Base-by-base conservation (phyloP, 2,113 vertebrate species). In the Burhinus bistriatus region DNA sequence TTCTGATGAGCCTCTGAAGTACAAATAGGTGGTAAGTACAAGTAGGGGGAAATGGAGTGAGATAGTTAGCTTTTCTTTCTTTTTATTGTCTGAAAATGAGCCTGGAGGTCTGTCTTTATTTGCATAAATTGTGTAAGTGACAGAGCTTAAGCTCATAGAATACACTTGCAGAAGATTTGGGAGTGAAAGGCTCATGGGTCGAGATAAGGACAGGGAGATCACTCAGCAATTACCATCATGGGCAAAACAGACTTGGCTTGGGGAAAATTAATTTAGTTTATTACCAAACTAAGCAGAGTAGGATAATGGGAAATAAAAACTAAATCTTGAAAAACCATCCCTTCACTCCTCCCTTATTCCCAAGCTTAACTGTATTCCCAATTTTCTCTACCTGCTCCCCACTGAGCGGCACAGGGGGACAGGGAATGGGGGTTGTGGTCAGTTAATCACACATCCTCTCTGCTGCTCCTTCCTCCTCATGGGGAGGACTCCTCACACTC, bases 11-110 rank as follows among this genome's bases (percentile, higher is more conserved):
- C 38, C 55, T 90, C 59, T 57, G 57, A 77, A 85, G 51, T 75
- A 87, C 51, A 83, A 80, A 40, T 59, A 80, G 47, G 40, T 73
- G 69, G 32, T 69, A 30, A 64, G 29, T 40, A 64, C 36, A 64
- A 19, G 13, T 36, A 55, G 25, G 32, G 25, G 26, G 54, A 80
- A 75, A 62, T 62, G 19, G 29, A 70, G 13, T 26, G 61, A 82
- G 26, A 26, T 47, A 55, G 9, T 36, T 69, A 26, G 14, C 6
- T 85, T 93, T 95, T 86, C 25, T 71, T 87, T 81, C 36, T 61
- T 22, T 72, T 93, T 94, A 17, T 72, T 92, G 44, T 77, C 34
- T 91, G 82, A 92, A 89, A 76, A 77, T 89, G 69, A 95, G 58
- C 73, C 61, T 12, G 5, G 38, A 89, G 26, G 70, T 96, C 45